phyloP scores from a whole-genome alignment of 2,888 invertebrate species.

The Callimorpha dominula region DNA sequence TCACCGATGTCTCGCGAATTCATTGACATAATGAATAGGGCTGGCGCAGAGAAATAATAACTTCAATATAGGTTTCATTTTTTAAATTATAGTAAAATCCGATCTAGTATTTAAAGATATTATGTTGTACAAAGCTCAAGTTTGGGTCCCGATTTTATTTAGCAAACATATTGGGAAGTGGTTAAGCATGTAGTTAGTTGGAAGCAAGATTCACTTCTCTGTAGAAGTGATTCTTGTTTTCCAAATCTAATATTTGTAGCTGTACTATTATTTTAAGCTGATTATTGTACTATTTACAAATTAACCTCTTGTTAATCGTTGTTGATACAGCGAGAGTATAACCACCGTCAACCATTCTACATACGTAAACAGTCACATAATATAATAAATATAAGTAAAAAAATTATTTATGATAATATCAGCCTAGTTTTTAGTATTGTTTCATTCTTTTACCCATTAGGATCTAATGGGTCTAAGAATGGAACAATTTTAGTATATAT shows the following conservation, averaged over 20 bases:
- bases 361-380: not conserved
- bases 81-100: not conserved
- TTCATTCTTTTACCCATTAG: too few relatives aligned
- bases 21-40: conserved; percentile 63
- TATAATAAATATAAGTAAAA: not conserved
- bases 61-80: conserved; percentile 25
- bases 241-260: not conserved
- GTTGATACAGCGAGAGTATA: not conserved
- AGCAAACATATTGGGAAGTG: not conserved
- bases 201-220: not conserved
- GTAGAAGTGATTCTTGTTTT: not conserved
- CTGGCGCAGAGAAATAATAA: conserved; percentile 46
- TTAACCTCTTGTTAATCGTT: not conserved
- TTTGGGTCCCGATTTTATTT: not conserved
- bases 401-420: not conserved
- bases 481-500: too few relatives aligned
- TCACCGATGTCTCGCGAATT: conserved; percentile 61
- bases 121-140: not conserved
- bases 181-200: too few relatives aligned
- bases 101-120: not conserved
- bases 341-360: not conserved
- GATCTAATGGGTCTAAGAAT: too few relatives aligned
- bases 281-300: not conserved
- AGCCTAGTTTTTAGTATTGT: too few relatives aligned
- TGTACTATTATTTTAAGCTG: not conserved